phyloP scores from a whole-genome alignment of 2,888 invertebrate species.

The Nomada goodeniana region DNA sequence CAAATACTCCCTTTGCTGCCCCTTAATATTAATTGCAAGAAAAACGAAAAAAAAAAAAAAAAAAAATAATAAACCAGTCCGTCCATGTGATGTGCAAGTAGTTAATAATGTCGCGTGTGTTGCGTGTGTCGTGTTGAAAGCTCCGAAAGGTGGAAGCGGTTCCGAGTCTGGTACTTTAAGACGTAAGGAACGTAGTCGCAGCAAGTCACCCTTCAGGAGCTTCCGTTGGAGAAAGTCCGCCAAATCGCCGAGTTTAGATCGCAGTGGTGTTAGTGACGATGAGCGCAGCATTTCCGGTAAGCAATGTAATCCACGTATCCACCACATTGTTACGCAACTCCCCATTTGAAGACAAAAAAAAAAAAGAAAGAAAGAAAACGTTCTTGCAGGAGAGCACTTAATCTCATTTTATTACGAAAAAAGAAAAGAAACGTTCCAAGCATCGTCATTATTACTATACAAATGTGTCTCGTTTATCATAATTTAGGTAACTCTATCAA shows the following conservation, averaged over 20 bases:
- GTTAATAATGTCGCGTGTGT: slow-evolving; percentile 72
- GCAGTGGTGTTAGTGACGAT: slow-evolving; percentile 92
- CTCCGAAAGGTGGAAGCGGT: slow-evolving; percentile 81
- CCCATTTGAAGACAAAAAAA: no score
- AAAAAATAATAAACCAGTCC: slow-evolving; percentile 46
- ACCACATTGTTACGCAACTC: slow-evolving; percentile 5
- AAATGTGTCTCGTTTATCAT: no score
- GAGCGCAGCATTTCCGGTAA: slow-evolving; percentile 87
- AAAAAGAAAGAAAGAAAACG: no score
- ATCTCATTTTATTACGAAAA: no score
- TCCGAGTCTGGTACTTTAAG: slow-evolving; percentile 82
- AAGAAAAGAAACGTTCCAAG: no score
- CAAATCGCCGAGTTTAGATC: slow-evolving; percentile 87
- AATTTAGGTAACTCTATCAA: no score
- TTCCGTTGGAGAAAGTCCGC: slow-evolving; percentile 95
- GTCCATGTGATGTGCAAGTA: slow-evolving; percentile 73
- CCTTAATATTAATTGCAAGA: slow-evolving; percentile 38
- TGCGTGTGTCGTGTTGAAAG: slow-evolving; percentile 75
- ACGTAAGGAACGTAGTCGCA: slow-evolving; percentile 93
- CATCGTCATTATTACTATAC: no score
- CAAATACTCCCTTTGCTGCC: slow-evolving; percentile 16
- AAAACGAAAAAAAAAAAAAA: no score
- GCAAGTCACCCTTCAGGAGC: slow-evolving; percentile 97
- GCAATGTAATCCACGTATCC: slow-evolving; percentile 53
- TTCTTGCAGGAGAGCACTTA: neutral